Evolutionary conservation across 2,113 vertebrate genomes (phyloP), one percentile per base, ranked within the genome.

Genomic region (Hippocampus zosterae): DNA sequence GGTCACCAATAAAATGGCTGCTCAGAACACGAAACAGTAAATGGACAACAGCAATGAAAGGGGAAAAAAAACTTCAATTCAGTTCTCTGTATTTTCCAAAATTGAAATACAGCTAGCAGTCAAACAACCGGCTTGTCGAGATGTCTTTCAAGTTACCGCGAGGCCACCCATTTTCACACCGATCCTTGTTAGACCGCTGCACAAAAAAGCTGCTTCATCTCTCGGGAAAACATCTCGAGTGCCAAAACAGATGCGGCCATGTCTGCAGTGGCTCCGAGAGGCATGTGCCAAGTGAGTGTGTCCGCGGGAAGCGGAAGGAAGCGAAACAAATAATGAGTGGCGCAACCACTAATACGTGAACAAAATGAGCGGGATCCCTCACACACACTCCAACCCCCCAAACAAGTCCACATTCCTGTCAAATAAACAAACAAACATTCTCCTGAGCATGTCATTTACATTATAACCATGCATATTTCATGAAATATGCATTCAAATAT

Each of bases 201-300:
- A 82, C 75, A 74, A 69, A 65, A 65, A 66, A 40, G 67, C 69
- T 70, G 70, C 65, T 76, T 68, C 63, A 66, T 74, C 72, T 81
- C 72, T 75, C 78, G 65, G 61, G 77, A 76, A 76, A 67, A 61
- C 62, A 59, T 81, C 61, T 80, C 81, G 82, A 76, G 84, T 75
- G 81, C 73, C 65, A n/a, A 84, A 83, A 77, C 82, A 87, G 85
- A 85, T 88, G 84, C 81, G 67, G 65, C 65, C 42, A 29, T 19
- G 57, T 70, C 75, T 76, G 76, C 57, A 73, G 62, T 41, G 55
- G 25, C 68, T 23, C 50, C 29, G 33, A 65, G 63, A 46, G 21
- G 42, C 33, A 37, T 69, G 19, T 46, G 23, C 29, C 63, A 25
- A 64, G 23, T 23, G 53, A 44, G 61, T 53, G 66, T 50, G 78